Conservation (phyloP, 1,140 invertebrate species). For the Mamestra configurata region DNA sequence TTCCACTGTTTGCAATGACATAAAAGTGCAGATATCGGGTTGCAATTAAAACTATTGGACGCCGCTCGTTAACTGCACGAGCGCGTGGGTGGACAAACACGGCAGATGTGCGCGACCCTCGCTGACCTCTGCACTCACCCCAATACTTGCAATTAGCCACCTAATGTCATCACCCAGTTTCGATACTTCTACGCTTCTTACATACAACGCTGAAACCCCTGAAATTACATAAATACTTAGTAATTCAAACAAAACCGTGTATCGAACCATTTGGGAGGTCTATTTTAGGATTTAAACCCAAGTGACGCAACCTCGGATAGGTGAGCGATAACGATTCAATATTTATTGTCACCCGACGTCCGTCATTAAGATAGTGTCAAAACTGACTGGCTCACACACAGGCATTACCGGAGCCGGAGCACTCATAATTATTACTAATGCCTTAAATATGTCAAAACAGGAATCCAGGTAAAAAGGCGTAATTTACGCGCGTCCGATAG, state of each 20-base stretch:
- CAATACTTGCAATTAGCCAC: conserved; percentile 73
- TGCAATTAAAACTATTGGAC: conserved; percentile 83
- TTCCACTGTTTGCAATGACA: conserved; percentile 63
- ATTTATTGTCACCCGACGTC: conserved; percentile 86
- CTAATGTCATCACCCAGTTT: conserved; percentile 55
- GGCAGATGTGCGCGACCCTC: conserved; percentile 83
- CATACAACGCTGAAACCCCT: conserved; percentile 17
- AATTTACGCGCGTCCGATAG: conserved; percentile 87
- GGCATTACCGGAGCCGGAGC: conserved; percentile 72
- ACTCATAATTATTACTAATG: conserved; percentile 88
- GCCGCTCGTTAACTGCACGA: conserved; percentile 73
- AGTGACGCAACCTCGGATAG: conserved; percentile 76
- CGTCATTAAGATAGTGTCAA: conserved; percentile 88
- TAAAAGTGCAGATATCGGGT: conserved; percentile 80
- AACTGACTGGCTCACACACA: conserved; percentile 81
- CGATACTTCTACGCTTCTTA: not conserved
- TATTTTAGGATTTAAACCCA: conserved; percentile 72
- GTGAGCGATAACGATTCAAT: conserved; percentile 83
- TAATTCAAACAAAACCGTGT: not conserved
- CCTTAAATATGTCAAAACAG: conserved; percentile 88
- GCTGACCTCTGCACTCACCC: conserved; percentile 74
- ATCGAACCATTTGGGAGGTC: conserved; percentile 77
- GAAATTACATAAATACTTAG: not conserved
- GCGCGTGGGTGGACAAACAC: conserved; percentile 77
- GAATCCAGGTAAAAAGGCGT: conserved; percentile 88